Evolutionary conservation across 2,797 vertebrate species (phyloP).

Genomic region (Sciurus vulgaris): DNA sequence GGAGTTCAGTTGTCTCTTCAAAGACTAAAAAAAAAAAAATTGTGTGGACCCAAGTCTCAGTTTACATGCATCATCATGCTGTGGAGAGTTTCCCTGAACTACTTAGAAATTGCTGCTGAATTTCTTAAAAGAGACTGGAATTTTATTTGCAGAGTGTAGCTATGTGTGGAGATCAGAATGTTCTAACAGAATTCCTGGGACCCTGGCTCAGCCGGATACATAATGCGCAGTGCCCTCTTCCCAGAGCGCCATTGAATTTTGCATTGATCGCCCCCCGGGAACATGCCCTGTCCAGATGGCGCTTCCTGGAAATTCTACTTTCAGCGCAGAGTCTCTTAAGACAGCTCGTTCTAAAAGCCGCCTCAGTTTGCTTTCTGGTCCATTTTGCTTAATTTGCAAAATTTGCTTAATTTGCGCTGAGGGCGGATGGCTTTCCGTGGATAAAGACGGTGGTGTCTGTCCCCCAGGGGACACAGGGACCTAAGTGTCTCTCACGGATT

Average conservation of each 20-base stretch:
- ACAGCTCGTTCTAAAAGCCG: neutral
- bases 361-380: neutral
- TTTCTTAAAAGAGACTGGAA: neutral
- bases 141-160: neutral
- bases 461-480: accelerated
- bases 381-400: neutral
- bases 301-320: neutral
- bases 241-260: accelerated
- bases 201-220: too few relatives aligned
- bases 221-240: neutral
- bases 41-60: neutral
- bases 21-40: too few relatives aligned
- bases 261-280: accelerated
- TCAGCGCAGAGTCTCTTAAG: neutral
- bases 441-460: neutral
- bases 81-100: neutral
- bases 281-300: too few relatives aligned
- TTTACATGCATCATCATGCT: accelerated
- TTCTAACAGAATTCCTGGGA: neutral
- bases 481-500: accelerated
- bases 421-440: accelerated
- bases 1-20: neutral
- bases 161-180: neutral
- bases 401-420: too few relatives aligned
- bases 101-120: neutral